phyloP scores from a whole-genome alignment of 2,888 invertebrate genomes.

The Parnassius apollo region DNA sequence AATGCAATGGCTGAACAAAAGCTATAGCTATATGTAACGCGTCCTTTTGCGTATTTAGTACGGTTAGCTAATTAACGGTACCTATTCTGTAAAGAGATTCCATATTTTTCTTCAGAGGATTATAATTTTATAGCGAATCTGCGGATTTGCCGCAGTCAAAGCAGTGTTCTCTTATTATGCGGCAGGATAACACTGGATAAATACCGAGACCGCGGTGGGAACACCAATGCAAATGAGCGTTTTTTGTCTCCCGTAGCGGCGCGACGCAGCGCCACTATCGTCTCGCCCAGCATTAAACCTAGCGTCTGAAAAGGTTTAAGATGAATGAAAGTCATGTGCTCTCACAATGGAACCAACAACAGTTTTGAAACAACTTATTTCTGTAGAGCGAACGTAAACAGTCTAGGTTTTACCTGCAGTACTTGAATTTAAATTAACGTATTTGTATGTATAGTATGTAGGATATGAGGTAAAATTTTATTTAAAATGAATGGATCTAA shows the following conservation, averaged over 20 bases:
- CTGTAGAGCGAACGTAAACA: constrained; percentile 62
- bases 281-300: constrained; percentile 67
- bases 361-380: constrained; percentile 72
- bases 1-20: not conserved
- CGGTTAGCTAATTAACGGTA: constrained; percentile 54
- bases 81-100: constrained; percentile 42
- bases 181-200: constrained; percentile 67
- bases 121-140: constrained; percentile 51
- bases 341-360: constrained; percentile 71
- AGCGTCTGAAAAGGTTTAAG: constrained; percentile 73
- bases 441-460: not conserved
- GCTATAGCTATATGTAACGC: constrained; percentile 14
- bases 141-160: constrained; percentile 57
- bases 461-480: too few relatives aligned
- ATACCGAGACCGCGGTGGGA: constrained; percentile 56
- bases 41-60: constrained; percentile 30
- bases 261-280: constrained; percentile 51
- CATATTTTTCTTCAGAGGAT: constrained; percentile 51
- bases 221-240: constrained; percentile 73
- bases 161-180: constrained; percentile 66
- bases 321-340: constrained; percentile 65
- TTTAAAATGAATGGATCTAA: too few relatives aligned
- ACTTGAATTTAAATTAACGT: constrained; percentile 31
- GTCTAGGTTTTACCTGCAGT: constrained; percentile 58
- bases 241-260: constrained; percentile 57